phyloP scores from a whole-genome alignment of 2,888 invertebrate species.

The Stenolophus ochropezus region DNA sequence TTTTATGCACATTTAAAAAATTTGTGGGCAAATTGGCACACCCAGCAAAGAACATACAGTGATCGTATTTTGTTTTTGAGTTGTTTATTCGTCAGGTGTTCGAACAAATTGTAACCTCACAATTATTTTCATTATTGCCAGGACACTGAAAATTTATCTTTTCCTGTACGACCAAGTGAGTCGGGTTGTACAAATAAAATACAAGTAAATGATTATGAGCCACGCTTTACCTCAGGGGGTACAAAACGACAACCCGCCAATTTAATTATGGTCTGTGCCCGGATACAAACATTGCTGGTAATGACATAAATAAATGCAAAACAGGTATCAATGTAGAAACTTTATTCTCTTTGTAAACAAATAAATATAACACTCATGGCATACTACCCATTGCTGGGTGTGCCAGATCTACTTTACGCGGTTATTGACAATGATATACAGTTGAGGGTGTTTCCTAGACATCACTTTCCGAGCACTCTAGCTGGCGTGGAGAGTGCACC shows the following conservation, averaged over 20 bases:
- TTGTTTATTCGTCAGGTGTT: neutral
- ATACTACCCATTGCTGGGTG: too few species aligned
- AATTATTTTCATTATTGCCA: conserved; percentile 33
- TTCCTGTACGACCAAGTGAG: conserved; percentile 25
- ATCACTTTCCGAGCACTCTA: too few species aligned
- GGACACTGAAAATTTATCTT: conserved; percentile 33
- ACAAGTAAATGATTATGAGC: conserved; percentile 4
- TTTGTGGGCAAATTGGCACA: too few species aligned
- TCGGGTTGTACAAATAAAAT: conserved; percentile 19
- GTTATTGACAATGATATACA: too few species aligned
- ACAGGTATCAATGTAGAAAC: too few species aligned
- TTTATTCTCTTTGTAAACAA: too few species aligned
- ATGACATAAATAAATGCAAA: neutral
- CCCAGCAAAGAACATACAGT: neutral
- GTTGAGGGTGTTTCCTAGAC: too few species aligned
- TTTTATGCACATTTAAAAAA: too few species aligned
- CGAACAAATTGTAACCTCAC: neutral
- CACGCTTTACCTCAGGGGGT: conserved; percentile 1
- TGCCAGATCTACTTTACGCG: too few species aligned
- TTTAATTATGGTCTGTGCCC: neutral
- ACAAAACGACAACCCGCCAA: neutral
- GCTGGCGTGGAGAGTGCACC: too few species aligned
- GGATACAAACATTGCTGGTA: neutral
- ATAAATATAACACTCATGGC: too few species aligned
- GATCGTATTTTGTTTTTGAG: neutral